A percentile compares a stretch with the other conserved stretches of the same genome.
These are phyloP conservation scores for Perca flavescens DNA, from an alignment of 2,113 vertebrate genomes.

Conservation along the genomic window DNA sequence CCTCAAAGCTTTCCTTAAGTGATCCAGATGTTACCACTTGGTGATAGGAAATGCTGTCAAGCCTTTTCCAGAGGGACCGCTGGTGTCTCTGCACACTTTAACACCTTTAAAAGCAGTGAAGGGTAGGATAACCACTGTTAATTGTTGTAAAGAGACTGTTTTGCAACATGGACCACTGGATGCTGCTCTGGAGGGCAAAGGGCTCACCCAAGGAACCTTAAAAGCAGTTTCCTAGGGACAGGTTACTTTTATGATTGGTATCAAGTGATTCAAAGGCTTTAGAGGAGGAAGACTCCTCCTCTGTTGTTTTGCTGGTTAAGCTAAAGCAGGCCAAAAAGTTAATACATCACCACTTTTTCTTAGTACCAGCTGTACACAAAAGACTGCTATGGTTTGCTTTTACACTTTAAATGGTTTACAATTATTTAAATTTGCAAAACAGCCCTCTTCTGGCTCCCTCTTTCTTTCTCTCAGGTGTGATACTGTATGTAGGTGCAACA, in stretches of 20 bases:
- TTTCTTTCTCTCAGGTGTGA: background rate
- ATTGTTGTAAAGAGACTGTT: conserved; percentile 47
- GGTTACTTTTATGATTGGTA: background rate
- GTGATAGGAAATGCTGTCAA: conserved; percentile 48
- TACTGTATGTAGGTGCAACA: background rate
- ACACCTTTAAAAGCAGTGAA: conserved; percentile 58
- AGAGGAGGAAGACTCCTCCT: background rate
- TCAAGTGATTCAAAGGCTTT: conserved; percentile 1
- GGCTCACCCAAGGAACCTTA: conserved; percentile 15
- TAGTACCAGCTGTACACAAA: background rate
- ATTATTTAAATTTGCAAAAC: background rate
- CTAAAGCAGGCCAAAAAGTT: no score
- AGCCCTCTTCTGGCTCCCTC: background rate
- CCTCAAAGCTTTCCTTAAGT: conserved; percentile 31
- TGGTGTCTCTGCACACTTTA: conserved; percentile 55
- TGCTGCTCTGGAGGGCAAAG: conserved; percentile 15
- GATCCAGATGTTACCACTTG: conserved; percentile 53
- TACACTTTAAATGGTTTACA: background rate
- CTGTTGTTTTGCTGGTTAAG: background rate
- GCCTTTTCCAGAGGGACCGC: conserved; percentile 39
- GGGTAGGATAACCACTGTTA: conserved; percentile 23
- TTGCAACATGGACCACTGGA: conserved; percentile 26
- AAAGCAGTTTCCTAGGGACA: conserved; percentile 16
- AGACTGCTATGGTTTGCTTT: background rate
- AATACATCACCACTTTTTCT: no score